Evolutionary conservation across 2,888 invertebrate species (phyloP).

Genomic region (Empis stercorea): DNA sequence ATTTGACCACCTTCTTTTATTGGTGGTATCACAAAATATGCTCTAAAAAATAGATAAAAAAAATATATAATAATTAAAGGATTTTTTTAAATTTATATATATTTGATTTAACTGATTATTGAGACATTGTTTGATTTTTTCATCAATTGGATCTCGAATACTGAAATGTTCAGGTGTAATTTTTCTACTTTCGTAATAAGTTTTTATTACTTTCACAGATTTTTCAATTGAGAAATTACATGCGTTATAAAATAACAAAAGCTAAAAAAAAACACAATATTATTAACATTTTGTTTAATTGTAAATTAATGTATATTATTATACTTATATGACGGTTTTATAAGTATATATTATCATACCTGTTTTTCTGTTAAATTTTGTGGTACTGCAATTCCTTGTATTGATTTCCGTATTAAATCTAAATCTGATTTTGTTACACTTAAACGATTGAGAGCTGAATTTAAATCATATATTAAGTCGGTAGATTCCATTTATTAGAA

Average conservation of each 20-base stretch:
- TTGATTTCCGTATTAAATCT: too few relatives aligned
- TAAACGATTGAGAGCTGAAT: too few relatives aligned
- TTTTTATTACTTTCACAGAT: conserved; percentile 31
- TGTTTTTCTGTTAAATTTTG: too few relatives aligned
- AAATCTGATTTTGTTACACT: too few relatives aligned
- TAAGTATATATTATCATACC: too few relatives aligned
- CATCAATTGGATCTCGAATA: conserved; percentile 38
- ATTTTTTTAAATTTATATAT: too few relatives aligned
- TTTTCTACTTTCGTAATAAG: conserved; percentile 45
- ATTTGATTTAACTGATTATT: conserved; percentile 38
- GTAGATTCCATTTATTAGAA: too few relatives aligned
- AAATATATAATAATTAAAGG: background rate
- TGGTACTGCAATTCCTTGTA: too few relatives aligned
- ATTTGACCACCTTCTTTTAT: background rate
- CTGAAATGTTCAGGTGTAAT: conserved; percentile 50
- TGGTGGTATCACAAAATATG: background rate
- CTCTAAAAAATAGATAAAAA: background rate
- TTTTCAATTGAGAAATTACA: conserved; percentile 10
- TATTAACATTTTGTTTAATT: too few relatives aligned
- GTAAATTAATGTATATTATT: too few relatives aligned
- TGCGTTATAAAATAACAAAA: conserved; percentile 14
- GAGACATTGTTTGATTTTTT: conserved; percentile 35
- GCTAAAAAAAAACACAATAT: conserved; percentile 6
- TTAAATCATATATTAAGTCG: too few relatives aligned
- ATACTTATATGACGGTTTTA: too few relatives aligned